Evolutionary conservation across 2,888 invertebrate species (phyloP).

Genomic region (Meteorus cinctellus): DNA sequence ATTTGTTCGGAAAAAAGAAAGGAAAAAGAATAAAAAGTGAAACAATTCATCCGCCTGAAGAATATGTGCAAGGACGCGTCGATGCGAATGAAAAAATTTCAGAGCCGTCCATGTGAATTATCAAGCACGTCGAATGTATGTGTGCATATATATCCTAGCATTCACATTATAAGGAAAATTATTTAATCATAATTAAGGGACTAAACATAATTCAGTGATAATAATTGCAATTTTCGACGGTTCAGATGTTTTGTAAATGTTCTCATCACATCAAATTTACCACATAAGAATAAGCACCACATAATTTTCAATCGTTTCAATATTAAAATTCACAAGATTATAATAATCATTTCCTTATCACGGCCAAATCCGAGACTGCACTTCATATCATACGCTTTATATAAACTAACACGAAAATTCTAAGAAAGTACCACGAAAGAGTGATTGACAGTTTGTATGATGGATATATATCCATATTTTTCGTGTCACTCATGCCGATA

Average conservation of each 20-base stretch:
- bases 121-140: background rate
- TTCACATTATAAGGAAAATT: background rate
- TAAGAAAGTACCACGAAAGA: background rate
- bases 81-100: background rate
- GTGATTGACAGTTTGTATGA: background rate
- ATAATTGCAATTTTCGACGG: too few species aligned
- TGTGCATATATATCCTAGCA: background rate
- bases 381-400: too few species aligned
- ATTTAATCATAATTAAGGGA: background rate
- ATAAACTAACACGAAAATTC: background rate
- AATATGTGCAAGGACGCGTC: conserved; percentile 1
- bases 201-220: too few species aligned
- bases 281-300: too few species aligned
- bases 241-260: too few species aligned
- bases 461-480: background rate
- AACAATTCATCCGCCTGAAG: background rate
- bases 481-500: background rate
- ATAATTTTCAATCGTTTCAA: too few species aligned
- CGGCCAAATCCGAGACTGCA: too few species aligned
- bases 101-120: background rate
- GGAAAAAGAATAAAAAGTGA: background rate
- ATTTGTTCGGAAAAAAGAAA: background rate
- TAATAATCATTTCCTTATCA: too few species aligned
- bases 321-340: too few species aligned
- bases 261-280: too few species aligned